Evolutionary conservation across 1,140 invertebrate species (phyloP).

Genomic region (Drosophila nigromelanica): DNA sequence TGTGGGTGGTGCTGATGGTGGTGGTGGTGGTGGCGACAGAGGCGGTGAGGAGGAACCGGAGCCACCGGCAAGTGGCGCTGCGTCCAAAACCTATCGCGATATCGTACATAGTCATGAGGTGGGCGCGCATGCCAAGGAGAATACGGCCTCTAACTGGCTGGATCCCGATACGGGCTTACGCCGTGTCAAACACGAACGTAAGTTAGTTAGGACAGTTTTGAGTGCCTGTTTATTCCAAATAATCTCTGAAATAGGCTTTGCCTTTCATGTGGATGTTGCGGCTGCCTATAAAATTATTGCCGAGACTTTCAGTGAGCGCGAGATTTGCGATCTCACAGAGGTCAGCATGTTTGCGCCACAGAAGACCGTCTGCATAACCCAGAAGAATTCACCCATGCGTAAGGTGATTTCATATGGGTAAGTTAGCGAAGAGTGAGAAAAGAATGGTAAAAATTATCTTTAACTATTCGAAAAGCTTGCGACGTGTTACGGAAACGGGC

Average conservation of each 20-base stretch:
- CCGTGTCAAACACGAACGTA: conserved; percentile 79
- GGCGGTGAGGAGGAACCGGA: conserved; percentile 51
- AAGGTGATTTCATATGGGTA: conserved; percentile 87
- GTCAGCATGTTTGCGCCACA: conserved; percentile 86
- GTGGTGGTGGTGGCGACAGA: conserved; percentile 20
- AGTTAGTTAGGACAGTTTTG: conserved; percentile 34
- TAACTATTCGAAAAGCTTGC: conserved; percentile 75
- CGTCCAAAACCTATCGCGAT: conserved; percentile 67
- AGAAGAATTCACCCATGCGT: conserved; percentile 87
- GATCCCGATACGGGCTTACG: conserved; percentile 83
- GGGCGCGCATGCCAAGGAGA: conserved; percentile 78
- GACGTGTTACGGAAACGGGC: conserved; percentile 84
- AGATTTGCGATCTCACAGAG: conserved; percentile 87
- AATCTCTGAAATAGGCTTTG: conserved; percentile 84
- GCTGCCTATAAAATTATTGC: conserved; percentile 87
- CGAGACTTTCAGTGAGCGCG: conserved; percentile 86
- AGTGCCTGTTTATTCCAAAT: not conserved
- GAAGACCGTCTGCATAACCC: conserved; percentile 85
- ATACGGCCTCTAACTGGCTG: conserved; percentile 70
- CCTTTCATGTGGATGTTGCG: conserved; percentile 87
- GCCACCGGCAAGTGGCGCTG: conserved; percentile 2
- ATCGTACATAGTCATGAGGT: conserved; percentile 77
- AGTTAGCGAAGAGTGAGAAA: conserved; percentile 13
- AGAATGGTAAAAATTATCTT: not conserved
- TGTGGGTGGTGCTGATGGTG: conserved; percentile 17